Evolutionary conservation across 2,797 vertebrate genomes (phyloP), one percentile per base, ranked within the genome.

Genomic region (Spinibarbus caldwelli): DNA sequence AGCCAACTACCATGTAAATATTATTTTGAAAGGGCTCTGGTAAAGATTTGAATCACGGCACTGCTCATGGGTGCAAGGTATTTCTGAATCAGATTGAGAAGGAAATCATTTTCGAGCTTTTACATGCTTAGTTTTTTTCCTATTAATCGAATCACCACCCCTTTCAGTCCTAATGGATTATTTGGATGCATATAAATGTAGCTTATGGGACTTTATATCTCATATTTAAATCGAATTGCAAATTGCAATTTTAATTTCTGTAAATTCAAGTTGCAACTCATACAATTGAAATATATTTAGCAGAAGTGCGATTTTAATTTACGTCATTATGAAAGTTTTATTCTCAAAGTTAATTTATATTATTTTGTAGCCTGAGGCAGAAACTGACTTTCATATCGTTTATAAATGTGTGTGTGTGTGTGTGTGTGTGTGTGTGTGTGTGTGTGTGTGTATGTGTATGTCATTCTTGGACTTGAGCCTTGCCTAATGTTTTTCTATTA

Each of bases 401-500:
- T 38, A 21, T 21, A 23, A n/a, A n/a, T n/a, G n/a, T n/a, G n/a
- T n/a, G n/a, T n/a, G n/a, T n/a, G n/a, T n/a, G n/a, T n/a, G n/a
- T n/a, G n/a, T n/a, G n/a, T n/a, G n/a, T n/a, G n/a, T n/a, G n/a
- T n/a, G n/a, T n/a, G n/a, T n/a, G n/a, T n/a, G n/a, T n/a, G n/a
- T n/a, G n/a, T 45, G 4, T 71, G 38, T 72, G 12, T 72, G 70
- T 43, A 12, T 1, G 0, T 45, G 41, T 26, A 29, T 15, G 45
- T 41, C 71, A 62, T 66, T 83, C 34, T 57, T 85, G 36, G 45
- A 43, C 19, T 67, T 62, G 12, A 85, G 62, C 64, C 36, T 66
- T 75, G 54, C 68, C 73, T 88, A 73, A 85, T 87, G 59, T 57
- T 52, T 73, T 85, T 78, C 43, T 85, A 29, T 83, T 62, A 75